Evolutionary conservation across 2,797 vertebrate genomes (phyloP), one percentile per base, ranked within the genome.

Genomic region (Diglossa cyanea): DNA sequence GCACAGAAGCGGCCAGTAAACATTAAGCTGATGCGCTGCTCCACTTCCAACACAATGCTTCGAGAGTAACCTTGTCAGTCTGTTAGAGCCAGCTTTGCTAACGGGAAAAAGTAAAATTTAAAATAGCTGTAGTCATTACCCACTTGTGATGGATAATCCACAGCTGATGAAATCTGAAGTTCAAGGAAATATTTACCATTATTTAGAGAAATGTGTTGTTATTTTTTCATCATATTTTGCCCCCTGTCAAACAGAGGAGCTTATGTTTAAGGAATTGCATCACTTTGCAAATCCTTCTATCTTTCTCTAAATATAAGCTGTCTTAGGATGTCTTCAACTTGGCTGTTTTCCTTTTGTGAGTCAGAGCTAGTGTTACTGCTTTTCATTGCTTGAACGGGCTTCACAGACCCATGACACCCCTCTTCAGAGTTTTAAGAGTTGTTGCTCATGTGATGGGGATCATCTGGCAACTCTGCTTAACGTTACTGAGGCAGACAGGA

Each of bases 341-440:
- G 81, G 80, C 67, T 61, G 25, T 45, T 94, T 73, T 78, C 72
- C 65, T 87, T 57, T 54, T 73, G 81, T 89, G 96, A 95, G 79
- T 91, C 84, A 86, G 61, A 92, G 80, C 53, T 51, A 44, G 45
- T 31, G 39, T 82, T 80, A 13, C 53, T 48, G 91, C 60, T 74
- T 87, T 79, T 71, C 31, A 20, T 44, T 63, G 66, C 81, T 77
- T 65, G 78, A 77, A 40, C 26, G 18, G 47, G 37, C 80, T 94
- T n/a, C 65, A 23, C 71, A 66, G 39, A 37, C 28, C 68, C n/a
- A 5, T 76, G 66, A 45, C 10, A 21, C 35, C 19, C 60, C 71
- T 89, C 70, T 37, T 51, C 67, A 48, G 70, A 89, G 65, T 80
- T 75, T 66, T 47, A 44, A 42, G 77, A 83, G 47, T 87, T 66